These are phyloP conservation scores for Leistus spinibarbis DNA, from an alignment of 2,888 invertebrate genomes.

Conservation along the genomic window DNA sequence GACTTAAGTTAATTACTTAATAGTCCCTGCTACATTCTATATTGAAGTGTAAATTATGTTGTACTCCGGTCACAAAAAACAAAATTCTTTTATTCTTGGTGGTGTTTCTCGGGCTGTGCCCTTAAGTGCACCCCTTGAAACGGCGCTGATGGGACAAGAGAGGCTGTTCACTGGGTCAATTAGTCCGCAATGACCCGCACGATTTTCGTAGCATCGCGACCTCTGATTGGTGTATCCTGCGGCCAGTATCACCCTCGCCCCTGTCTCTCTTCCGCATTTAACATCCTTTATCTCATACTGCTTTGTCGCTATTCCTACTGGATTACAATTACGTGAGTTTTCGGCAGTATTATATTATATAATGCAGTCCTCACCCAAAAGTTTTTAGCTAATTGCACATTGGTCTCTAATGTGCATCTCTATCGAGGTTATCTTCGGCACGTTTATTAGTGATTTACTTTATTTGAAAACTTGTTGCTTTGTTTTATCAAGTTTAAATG, in stretches of 20 bases:
- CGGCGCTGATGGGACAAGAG: not conserved
- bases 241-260: not conserved
- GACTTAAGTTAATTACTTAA: too few species aligned
- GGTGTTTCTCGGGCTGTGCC: too few species aligned
- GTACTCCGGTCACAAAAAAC: too few species aligned
- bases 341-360: not conserved
- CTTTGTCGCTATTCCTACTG: not conserved
- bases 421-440: not conserved
- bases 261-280: too few species aligned
- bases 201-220: not conserved
- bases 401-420: not conserved
- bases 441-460: not conserved
- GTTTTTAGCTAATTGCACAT: not conserved
- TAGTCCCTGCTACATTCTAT: too few species aligned
- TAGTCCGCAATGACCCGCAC: slow-evolving; percentile 8
- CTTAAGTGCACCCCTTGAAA: not conserved
- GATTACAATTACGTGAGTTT: not conserved
- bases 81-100: too few species aligned
- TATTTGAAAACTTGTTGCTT: not conserved
- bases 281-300: not conserved
- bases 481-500: not conserved
- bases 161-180: not conserved
- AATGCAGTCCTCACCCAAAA: not conserved
- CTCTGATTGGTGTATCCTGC: not conserved
- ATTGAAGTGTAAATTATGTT: too few species aligned